These are phyloP conservation scores for Drosophila kohkoa DNA, from an alignment of 1,140 invertebrate genomes.

Conservation along the genomic window DNA sequence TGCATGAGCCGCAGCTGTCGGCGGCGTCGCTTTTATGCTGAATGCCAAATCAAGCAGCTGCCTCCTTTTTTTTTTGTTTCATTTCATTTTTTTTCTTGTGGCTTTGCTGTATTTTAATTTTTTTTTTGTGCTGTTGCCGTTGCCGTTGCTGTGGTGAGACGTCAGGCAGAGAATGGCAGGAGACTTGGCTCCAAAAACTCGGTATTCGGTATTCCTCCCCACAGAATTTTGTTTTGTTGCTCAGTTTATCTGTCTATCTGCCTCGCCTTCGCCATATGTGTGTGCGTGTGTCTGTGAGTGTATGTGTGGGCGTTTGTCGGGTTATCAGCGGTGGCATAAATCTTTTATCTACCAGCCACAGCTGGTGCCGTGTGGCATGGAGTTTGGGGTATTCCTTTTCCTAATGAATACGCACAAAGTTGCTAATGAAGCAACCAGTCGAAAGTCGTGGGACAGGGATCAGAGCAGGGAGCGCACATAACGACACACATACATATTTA, in stretches of 20 bases:
- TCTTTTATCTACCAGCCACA: conserved; percentile 79
- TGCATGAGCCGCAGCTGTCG: conserved; percentile 65
- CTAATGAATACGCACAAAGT: conserved; percentile 82
- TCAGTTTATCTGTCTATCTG: conserved; percentile 61
- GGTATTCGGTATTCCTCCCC: conserved; percentile 3
- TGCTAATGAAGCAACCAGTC: conserved; percentile 74
- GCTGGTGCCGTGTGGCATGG: conserved; percentile 51
- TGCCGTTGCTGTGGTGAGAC: conserved; percentile 22
- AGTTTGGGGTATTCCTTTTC: conserved; percentile 42
- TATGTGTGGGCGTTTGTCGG: conserved; percentile 71
- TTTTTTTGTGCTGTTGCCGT: conserved; percentile 14
- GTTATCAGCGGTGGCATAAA: conserved; percentile 80
- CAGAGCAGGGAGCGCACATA: conserved; percentile 31
- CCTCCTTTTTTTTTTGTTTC: conserved; percentile 39
- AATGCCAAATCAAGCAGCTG: conserved; percentile 82
- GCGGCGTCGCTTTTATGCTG: conserved; percentile 59
- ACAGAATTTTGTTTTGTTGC: conserved; percentile 55
- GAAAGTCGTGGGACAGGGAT: conserved; percentile 26
- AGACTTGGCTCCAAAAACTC: conserved; percentile 29
- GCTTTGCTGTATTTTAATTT: conserved; percentile 45
- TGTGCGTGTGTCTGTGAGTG: conserved; percentile 50
- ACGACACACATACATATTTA: conserved; percentile 38
- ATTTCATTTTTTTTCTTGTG: conserved; percentile 39
- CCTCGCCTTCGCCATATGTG: conserved; percentile 6
- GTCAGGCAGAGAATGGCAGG: conserved; percentile 23